Base-by-base conservation (phyloP, 1,140 invertebrate genomes). In the Stegodyphus mimosarum region DNA sequence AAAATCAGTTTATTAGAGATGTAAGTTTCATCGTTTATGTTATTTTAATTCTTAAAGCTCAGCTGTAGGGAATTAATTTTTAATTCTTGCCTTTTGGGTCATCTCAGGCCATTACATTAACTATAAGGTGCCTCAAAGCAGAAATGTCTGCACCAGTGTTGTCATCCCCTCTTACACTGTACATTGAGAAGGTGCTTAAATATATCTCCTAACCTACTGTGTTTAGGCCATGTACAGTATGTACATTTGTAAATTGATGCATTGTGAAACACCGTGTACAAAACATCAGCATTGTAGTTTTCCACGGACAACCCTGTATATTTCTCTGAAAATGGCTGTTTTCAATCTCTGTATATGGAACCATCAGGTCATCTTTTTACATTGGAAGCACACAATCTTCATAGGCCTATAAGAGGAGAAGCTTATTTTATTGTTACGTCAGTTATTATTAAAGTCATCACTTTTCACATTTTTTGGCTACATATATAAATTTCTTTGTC, bases 161-260 rank as follows among this genome's bases (percentile, higher is more conserved):
- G 55, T 84, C 72, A 84, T 69, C 74, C 83, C 64, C 75, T 78
- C 83, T 78, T 78, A 63, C 75, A 67, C 83, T 86, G 83, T 86
- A 86, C 83, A 86, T 77, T 86, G 83, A 86, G 50, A 77, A 86
- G 75, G 83, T 77, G 83, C 75, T 84, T 76, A 53, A 33, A 63
- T 67, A 67, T 74, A 48, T 69, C 64, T 84, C 73, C 63, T 73
- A 69, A 48, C 60, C 60, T 75, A 69, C 63, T 84, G 51, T 73
- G 71, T 83, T 75, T 84, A 84, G 81, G 72, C 75, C 67, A 53
- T 84, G 81, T 84, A 84, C 81, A 84, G 81, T 74, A 76, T 86
- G 83, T 86, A 86, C 83, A 86, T 86, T 86, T 86, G 83, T 86
- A 86, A 86, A 86, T 84, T 76, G 81, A 76, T 84, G 81, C 81